phyloP scores from a whole-genome alignment of 2,888 invertebrate genomes.

The Chorisops tibialis region DNA sequence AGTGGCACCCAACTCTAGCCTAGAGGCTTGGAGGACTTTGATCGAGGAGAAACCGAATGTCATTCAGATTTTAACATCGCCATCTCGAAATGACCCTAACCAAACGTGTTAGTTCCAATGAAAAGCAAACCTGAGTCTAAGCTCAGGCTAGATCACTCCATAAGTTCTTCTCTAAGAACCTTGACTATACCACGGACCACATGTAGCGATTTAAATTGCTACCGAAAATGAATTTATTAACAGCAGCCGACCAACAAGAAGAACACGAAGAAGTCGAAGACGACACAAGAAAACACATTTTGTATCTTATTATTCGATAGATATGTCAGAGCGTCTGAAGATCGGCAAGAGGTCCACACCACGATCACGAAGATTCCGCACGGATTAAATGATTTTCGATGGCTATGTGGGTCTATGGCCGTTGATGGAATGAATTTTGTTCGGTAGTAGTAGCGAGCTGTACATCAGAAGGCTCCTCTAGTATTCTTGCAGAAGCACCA shows the following conservation, averaged over 20 bases:
- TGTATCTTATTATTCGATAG: background rate
- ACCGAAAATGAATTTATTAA: slow-evolving; percentile 34
- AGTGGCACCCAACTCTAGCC: slow-evolving; percentile 6
- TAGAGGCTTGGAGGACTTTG: background rate
- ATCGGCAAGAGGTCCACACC: background rate
- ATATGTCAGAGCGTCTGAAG: slow-evolving; percentile 15
- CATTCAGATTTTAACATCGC: slow-evolving; percentile 21
- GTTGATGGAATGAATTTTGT: too few relatives aligned
- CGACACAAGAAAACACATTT: background rate
- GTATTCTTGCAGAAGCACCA: too few relatives aligned
- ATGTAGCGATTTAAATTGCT: slow-evolving; percentile 35
- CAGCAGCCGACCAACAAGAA: slow-evolving; percentile 7
- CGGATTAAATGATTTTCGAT: too few relatives aligned
- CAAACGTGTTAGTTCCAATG: background rate
- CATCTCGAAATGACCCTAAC: background rate
- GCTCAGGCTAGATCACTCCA: background rate
- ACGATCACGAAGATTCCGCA: too few relatives aligned
- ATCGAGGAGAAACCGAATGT: slow-evolving; percentile 13
- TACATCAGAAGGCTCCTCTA: too few relatives aligned
- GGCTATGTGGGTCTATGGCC: too few relatives aligned
- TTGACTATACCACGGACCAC: slow-evolving; percentile 26
- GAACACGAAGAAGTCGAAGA: slow-evolving; percentile 4
- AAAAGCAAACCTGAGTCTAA: background rate
- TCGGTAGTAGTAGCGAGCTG: too few relatives aligned
- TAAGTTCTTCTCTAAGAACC: slow-evolving; percentile 13